Percentiles rank a stretch among this genome's conserved stretches.
phyloP scores from a whole-genome alignment of 1,140 invertebrate species.

The Dolichoris vasculosae region DNA sequence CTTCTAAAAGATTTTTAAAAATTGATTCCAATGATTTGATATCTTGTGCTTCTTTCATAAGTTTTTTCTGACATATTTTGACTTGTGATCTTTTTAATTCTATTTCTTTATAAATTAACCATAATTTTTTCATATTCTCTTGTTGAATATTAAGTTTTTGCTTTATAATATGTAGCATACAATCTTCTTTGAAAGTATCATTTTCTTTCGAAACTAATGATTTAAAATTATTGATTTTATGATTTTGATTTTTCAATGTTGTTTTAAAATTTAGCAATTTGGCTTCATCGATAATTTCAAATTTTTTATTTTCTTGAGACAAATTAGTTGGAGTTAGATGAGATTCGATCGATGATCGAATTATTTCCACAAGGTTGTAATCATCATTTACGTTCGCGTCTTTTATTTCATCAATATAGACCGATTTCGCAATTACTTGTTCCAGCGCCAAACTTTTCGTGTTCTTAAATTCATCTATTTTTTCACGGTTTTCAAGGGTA shows the following conservation, averaged over 20 bases:
- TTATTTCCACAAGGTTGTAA: neutral
- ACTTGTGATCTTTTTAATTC: neutral
- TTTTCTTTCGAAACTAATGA: conserved; percentile 1
- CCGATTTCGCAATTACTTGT: too few relatives aligned
- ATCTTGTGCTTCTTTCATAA: neutral
- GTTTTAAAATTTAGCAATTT: neutral
- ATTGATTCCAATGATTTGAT: conserved; percentile 1
- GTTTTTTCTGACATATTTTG: conserved; percentile 5
- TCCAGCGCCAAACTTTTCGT: neutral
- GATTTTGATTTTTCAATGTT: neutral
- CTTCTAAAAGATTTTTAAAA: neutral
- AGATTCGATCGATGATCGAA: neutral
- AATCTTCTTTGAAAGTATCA: neutral
- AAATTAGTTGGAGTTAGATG: neutral
- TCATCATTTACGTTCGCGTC: neutral
- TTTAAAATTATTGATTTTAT: neutral
- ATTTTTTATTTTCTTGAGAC: neutral
- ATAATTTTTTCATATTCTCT: conserved; percentile 11
- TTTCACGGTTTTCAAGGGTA: neutral
- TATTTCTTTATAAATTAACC: neutral
- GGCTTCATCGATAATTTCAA: neutral
- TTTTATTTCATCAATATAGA: too few relatives aligned
- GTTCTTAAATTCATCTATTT: neutral
- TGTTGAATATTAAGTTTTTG: conserved; percentile 9
- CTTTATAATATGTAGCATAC: neutral